A percentile compares a stretch with the other conserved stretches of the same genome.
Evolutionary conservation across 2,113 vertebrate genomes (phyloP).

Genomic region (Microcebus jonahi): DNA sequence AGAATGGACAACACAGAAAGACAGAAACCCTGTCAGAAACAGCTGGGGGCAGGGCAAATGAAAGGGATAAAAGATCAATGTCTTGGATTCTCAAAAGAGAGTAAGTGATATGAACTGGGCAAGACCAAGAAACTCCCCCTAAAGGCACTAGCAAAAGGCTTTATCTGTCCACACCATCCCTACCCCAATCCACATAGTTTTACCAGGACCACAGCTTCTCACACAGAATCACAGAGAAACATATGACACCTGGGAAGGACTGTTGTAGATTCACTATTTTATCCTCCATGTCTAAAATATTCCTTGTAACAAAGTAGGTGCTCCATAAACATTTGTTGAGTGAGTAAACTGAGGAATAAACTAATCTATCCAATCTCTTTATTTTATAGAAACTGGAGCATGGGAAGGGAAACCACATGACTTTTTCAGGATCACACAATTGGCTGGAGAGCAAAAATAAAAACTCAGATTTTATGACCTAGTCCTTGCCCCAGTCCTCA

Average conservation of each 20-base stretch:
- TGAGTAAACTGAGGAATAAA: constrained; percentile 5
- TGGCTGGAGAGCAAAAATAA: neutral
- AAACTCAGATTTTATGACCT: neutral
- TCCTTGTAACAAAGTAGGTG: neutral
- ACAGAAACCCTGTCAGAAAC: neutral
- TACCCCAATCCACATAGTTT: neutral
- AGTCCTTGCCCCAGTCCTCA: neutral
- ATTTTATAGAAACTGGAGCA: neutral
- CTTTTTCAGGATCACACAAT: neutral
- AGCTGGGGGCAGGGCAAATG: neutral
- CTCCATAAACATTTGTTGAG: neutral
- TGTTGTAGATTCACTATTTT: neutral
- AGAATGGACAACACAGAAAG: neutral
- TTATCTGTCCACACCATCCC: neutral
- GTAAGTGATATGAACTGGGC: neutral
- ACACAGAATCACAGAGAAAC: neutral
- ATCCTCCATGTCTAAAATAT: neutral
- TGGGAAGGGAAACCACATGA: neutral
- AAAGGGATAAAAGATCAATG: neutral
- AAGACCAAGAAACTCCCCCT: neutral
- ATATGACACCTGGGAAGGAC: neutral
- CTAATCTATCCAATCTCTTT: neutral
- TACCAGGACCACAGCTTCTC: neutral
- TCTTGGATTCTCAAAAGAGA: neutral
- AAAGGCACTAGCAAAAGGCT: neutral